Evolutionary conservation across 2,113 vertebrate species (phyloP).

Genomic region (Ovis canadensis): DNA sequence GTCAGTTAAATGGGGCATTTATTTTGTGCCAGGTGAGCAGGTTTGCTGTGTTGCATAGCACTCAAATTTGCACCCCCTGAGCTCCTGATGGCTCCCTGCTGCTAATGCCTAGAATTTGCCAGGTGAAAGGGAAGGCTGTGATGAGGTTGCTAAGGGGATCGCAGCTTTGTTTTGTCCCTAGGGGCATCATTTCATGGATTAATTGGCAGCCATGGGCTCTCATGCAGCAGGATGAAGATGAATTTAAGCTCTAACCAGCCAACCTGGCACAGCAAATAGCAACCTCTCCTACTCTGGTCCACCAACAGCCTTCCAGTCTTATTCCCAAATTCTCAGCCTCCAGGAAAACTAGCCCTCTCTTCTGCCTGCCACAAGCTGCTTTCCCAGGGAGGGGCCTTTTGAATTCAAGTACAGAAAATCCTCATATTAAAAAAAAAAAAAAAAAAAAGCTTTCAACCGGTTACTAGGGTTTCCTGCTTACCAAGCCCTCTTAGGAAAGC

Average conservation of each 20-base stretch:
- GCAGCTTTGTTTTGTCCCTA: neutral
- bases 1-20: neutral
- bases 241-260: neutral
- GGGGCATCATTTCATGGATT: neutral
- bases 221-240: neutral
- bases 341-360: neutral
- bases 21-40: neutral
- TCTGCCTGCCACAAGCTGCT: constrained; percentile 27
- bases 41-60: no score
- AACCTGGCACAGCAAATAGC: neutral
- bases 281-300: neutral
- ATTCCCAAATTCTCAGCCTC: neutral
- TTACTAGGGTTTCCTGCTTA: constrained; percentile 61
- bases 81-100: neutral
- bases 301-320: neutral
- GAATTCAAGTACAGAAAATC: constrained; percentile 69
- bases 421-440: neutral
- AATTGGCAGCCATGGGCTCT: neutral
- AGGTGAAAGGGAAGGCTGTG: neutral
- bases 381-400: constrained; percentile 55
- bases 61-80: neutral
- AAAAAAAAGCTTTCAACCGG: neutral
- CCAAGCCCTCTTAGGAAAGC: constrained; percentile 56
- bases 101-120: neutral
- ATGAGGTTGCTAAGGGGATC: neutral